Evolutionary conservation across 2,888 invertebrate species (phyloP), one percentile per base, ranked within the genome.

Genomic region (Leptinotarsa rubiginosa): DNA sequence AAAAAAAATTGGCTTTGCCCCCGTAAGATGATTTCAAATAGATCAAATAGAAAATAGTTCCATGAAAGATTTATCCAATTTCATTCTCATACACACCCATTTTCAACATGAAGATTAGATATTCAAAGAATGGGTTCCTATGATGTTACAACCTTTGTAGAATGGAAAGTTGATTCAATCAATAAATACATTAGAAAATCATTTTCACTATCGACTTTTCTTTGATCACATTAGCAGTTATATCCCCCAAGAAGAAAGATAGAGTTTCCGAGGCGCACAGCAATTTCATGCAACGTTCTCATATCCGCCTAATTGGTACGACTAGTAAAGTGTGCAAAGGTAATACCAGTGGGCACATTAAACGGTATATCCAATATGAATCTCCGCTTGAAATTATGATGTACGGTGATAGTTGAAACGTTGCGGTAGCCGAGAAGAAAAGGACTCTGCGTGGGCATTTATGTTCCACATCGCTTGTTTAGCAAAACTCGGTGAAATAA

Each of bases 381-480:
- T 70, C 62, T 70, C 49, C 59, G 64, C 78, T 83, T 75, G 82
- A 82, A 81, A 84, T 84, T 83, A 83, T 84, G 84, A 84, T 82
- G 82, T 83, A 84, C 81, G 83, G 82, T 80, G 82, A 82, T 84
- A 82, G 82, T 83, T 82, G 69, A 73, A 70, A 74, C 71, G 71
- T 73, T 73, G 73, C 83, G 83, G 84, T 84, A 84, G 84, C 84
- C 77, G 50, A 47, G 79, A 78, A 79, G 80, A 82, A 83, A 84
- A 66, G 47, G 81, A 80, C 77, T 76, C 75, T 73, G 84, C 83
- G 84, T 84, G 82, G 84, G 84, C 76, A 71, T 83, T 82, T 81
- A 81, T 81, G 83, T 82, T 83, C 83, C 84, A 82, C 83, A 81
- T 83, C 81, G 81, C 80, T 83, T 82, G 83, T 82, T 83, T 81